phyloP scores from a whole-genome alignment of 2,797 vertebrate species.

The Anomalospiza imberbis region DNA sequence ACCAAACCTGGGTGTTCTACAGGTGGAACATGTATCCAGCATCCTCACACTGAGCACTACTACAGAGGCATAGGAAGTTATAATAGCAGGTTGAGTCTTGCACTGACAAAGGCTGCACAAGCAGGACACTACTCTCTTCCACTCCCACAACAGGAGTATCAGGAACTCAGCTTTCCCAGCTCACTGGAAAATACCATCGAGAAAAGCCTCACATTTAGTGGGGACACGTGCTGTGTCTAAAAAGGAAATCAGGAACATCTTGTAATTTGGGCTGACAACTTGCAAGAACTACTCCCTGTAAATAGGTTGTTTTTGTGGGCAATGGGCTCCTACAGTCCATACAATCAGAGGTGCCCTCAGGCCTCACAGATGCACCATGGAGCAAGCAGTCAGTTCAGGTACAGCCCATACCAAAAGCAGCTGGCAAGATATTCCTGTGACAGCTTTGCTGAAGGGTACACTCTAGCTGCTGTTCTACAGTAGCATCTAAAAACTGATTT shows the following conservation, averaged over 20 bases:
- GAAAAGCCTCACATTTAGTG: not conserved
- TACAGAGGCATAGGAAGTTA: not conserved
- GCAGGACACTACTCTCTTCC: not conserved
- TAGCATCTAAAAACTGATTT: conserved; percentile 1
- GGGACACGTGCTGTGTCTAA: not conserved
- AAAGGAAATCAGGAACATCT: not conserved
- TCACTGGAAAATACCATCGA: not conserved
- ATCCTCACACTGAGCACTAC: not conserved
- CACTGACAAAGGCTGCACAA: not conserved
- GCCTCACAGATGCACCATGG: not conserved
- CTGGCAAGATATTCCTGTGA: not conserved
- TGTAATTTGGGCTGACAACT: not conserved
- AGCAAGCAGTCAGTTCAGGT: not conserved
- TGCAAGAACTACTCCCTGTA: not conserved
- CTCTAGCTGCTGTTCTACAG: not conserved
- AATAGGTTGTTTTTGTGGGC: not conserved
- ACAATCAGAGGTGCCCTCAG: not conserved
- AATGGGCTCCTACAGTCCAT: not conserved
- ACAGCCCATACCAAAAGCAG: not conserved
- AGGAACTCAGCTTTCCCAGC: not conserved
- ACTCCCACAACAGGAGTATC: not conserved
- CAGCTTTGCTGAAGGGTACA: not conserved
- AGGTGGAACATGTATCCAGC: not conserved
- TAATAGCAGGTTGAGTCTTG: not conserved
- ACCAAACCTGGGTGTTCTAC: not conserved